A percentile compares a stretch with the other conserved stretches of the same genome.
These are phyloP conservation scores for Rhinatrema bivittatum DNA, from an alignment of 2,797 vertebrate species.

Conservation along the genomic window DNA sequence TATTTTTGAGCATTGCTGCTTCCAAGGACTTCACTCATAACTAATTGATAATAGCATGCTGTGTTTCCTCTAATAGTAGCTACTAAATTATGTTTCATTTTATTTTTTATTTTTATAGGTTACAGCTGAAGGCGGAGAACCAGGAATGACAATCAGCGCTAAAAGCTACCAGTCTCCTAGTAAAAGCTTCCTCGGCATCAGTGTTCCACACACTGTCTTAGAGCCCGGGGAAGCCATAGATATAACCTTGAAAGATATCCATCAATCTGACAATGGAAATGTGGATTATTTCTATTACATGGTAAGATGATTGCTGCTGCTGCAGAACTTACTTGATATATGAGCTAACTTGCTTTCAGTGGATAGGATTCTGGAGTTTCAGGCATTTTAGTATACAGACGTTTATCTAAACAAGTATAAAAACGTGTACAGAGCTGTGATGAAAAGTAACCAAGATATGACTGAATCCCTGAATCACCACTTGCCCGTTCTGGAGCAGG, in stretches of 20 bases:
- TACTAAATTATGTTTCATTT: neutral
- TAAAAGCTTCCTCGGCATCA: conserved; percentile 44
- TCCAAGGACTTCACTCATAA: too few species aligned
- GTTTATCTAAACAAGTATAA: too few species aligned
- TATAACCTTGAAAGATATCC: conserved; percentile 36
- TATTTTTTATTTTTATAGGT: conserved; percentile 27
- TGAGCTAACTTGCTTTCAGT: neutral
- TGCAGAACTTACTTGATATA: neutral
- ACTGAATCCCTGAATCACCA: too few species aligned
- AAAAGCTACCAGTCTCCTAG: conserved; percentile 22
- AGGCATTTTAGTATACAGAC: too few species aligned
- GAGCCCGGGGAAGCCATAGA: conserved; percentile 34
- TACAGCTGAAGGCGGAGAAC: conserved; percentile 35
- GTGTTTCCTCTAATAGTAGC: neutral
- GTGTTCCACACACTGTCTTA: conserved; percentile 22
- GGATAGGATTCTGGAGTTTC: too few species aligned
- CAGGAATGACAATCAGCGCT: conserved; percentile 12
- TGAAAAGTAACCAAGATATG: too few species aligned
- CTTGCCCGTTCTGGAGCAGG: too few species aligned
- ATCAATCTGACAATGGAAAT: conserved; percentile 7
- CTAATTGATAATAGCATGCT: neutral
- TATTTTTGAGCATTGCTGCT: too few species aligned
- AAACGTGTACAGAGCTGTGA: too few species aligned
- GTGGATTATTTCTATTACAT: conserved; percentile 52
- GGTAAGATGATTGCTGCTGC: conserved; percentile 26